Evolutionary conservation across 1,140 invertebrate species (phyloP).

Genomic region (Penaeus indicus): DNA sequence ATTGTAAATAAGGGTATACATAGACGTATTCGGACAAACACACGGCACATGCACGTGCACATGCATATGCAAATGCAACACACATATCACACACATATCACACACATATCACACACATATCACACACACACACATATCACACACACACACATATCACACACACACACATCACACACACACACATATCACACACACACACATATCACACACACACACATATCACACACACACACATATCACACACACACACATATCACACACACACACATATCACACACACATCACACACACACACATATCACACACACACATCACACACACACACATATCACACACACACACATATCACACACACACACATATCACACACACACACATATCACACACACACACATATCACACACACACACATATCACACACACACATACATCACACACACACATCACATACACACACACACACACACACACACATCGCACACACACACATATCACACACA

Average conservation of each 20-base stretch:
- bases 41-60: constrained; percentile 32
- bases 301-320: constrained; percentile 35
- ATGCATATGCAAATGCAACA: not conserved
- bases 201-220: not conserved
- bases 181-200: too few relatives aligned
- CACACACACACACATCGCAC: not conserved
- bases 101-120: not conserved
- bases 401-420: not conserved
- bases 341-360: constrained; percentile 32
- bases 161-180: too few relatives aligned
- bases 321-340: constrained; percentile 41
- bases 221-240: constrained; percentile 11
- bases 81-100: too few relatives aligned
- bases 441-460: too few relatives aligned
- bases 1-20: constrained; percentile 39
- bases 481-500: constrained; percentile 16
- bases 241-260: constrained; percentile 22
- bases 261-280: constrained; percentile 12
- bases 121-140: not conserved
- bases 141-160: not conserved
- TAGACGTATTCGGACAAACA: constrained; percentile 33
- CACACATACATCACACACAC: too few relatives aligned
- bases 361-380: too few relatives aligned
- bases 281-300: constrained; percentile 20
- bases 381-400: not conserved